These are phyloP conservation scores for Trissolcus brochymenae DNA, from an alignment of 2,888 invertebrate genomes.

Conservation along the genomic window DNA sequence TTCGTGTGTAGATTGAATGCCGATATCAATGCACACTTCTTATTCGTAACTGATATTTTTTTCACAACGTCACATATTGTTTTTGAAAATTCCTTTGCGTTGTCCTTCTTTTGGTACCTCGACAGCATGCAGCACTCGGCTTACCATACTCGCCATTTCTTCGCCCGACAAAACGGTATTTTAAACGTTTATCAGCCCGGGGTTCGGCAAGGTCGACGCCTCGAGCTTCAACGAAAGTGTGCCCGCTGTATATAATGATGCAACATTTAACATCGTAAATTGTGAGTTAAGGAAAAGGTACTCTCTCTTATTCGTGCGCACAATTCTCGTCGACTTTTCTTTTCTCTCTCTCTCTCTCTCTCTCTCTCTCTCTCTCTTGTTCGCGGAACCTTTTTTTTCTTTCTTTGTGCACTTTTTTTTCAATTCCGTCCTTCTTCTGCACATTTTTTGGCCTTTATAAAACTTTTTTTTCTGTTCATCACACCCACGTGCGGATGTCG, in stretches of 20 bases:
- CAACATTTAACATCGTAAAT: slow-evolving; percentile 57
- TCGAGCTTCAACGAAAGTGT: slow-evolving; percentile 55
- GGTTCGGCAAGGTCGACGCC: slow-evolving; percentile 58
- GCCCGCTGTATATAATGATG: slow-evolving; percentile 55
- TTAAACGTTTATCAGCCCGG: slow-evolving; percentile 53
- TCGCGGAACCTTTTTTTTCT: slow-evolving; percentile 1
- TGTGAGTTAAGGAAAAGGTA: slow-evolving; percentile 47
- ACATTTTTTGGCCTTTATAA: slow-evolving; percentile 8
- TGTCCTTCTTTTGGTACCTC: slow-evolving; percentile 44
- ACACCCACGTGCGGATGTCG: slow-evolving; percentile 33
- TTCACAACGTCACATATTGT: not conserved
- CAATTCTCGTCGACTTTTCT: slow-evolving; percentile 33
- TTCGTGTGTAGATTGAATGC: not conserved
- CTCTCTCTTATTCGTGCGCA: slow-evolving; percentile 17
- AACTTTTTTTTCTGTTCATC: slow-evolving; percentile 29
- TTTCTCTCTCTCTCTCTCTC: slow-evolving; percentile 5
- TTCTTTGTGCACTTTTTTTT: not conserved
- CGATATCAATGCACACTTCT: slow-evolving; percentile 1
- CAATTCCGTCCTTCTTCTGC: not conserved
- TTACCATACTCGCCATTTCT: slow-evolving; percentile 40
- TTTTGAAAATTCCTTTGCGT: slow-evolving; percentile 31
- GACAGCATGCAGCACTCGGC: slow-evolving; percentile 13
- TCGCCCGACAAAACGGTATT: slow-evolving; percentile 50
- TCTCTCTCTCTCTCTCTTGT: slow-evolving; percentile 9
- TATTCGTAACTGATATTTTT: slow-evolving; percentile 24